Evolutionary conservation across 1,140 invertebrate species (phyloP).

Genomic region (Hyphantria cunea): DNA sequence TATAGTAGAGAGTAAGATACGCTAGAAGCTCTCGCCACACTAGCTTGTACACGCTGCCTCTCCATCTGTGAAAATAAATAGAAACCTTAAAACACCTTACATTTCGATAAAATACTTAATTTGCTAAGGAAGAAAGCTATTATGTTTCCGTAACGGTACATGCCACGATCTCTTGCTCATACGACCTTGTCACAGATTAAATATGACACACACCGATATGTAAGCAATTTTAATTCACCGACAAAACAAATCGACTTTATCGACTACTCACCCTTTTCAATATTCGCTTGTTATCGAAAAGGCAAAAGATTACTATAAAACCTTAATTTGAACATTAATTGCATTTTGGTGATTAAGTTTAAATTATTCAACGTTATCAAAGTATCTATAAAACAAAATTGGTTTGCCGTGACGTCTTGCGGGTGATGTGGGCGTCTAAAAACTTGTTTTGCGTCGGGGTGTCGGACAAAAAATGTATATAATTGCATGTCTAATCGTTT

Average conservation of each 20-base stretch:
- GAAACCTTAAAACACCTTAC: conserved; percentile 1
- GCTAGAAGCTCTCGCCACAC: conserved; percentile 96
- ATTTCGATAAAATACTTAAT: conserved; percentile 1
- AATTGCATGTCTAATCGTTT: conserved; percentile 42
- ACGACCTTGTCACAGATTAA: conserved; percentile 14
- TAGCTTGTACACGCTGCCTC: conserved; percentile 98
- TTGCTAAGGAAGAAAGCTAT: conserved; percentile 13
- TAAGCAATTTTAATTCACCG: conserved; percentile 5
- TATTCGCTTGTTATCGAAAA: not conserved
- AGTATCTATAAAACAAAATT: not conserved
- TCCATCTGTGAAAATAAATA: conserved; percentile 90
- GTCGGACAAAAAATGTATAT: conserved; percentile 35
- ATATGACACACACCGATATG: conserved; percentile 6
- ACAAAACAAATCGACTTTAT: conserved; percentile 9
- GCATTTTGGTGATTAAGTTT: too few species aligned
- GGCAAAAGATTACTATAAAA: too few species aligned
- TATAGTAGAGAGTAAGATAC: conserved; percentile 93
- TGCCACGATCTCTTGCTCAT: not conserved
- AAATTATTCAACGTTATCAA: too few species aligned
- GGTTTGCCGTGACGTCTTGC: conserved; percentile 10
- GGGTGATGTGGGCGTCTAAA: conserved; percentile 19
- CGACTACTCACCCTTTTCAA: not conserved
- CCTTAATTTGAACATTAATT: too few species aligned
- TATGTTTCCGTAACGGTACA: conserved; percentile 17
- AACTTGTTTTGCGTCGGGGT: conserved; percentile 37